Evolutionary conservation across 2,113 vertebrate species (phyloP).

Genomic region (Mus spicilegus): DNA sequence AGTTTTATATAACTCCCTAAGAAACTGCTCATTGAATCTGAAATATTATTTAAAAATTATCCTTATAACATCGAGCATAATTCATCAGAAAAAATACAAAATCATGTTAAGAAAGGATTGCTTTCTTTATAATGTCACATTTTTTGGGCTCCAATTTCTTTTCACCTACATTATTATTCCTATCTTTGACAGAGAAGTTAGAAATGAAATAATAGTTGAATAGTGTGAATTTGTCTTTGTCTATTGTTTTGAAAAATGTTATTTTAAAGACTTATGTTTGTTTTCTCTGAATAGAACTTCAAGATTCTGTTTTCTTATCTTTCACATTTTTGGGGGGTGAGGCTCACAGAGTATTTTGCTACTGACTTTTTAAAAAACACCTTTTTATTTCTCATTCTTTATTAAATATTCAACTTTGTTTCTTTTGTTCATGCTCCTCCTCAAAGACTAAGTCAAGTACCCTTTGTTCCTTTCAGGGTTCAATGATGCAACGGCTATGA

Average conservation of each 20-base stretch:
- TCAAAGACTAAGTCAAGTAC: background rate
- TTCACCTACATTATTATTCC: slow-evolving; percentile 58
- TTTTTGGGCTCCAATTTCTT: slow-evolving; percentile 55
- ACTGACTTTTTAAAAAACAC: slow-evolving; percentile 48
- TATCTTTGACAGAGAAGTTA: slow-evolving; percentile 62
- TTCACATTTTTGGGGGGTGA: slow-evolving; percentile 43
- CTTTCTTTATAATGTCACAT: slow-evolving; percentile 55
- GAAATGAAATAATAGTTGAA: slow-evolving; percentile 69
- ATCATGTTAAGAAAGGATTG: slow-evolving; percentile 52
- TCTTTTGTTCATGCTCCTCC: background rate
- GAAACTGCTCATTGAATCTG: slow-evolving; percentile 30
- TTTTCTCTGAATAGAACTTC: slow-evolving; percentile 57
- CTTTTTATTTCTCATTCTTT: background rate
- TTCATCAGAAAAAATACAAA: slow-evolving; percentile 45
- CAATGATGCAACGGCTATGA: background rate
- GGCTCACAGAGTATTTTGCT: background rate
- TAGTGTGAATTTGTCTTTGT: slow-evolving; percentile 56
- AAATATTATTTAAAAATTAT: slow-evolving; percentile 64
- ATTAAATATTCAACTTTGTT: background rate
- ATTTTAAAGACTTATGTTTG: slow-evolving; percentile 37
- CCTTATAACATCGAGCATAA: slow-evolving; percentile 50
- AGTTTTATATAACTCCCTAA: slow-evolving; percentile 48
- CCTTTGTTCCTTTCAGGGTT: slow-evolving; percentile 19
- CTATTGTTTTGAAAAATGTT: slow-evolving; percentile 63
- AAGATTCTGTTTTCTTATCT: background rate